These are phyloP conservation scores for Natrix natrix DNA, from an alignment of 2,797 vertebrate species.

Conservation along the genomic window DNA sequence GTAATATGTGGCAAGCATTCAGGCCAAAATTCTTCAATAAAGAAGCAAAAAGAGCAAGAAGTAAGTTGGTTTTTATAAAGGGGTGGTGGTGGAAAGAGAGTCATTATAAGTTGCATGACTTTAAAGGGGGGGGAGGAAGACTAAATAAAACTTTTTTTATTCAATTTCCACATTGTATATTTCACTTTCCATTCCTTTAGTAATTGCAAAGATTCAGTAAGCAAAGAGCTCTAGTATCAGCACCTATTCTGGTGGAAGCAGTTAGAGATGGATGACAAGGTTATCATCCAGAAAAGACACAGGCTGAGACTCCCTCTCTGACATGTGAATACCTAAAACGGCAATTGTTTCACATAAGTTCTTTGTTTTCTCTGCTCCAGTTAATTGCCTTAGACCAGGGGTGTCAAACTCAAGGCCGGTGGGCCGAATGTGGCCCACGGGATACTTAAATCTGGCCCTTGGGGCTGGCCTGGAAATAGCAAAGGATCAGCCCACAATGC, in stretches of 20 bases:
- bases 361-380: not conserved
- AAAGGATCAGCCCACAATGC: no score
- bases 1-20: constrained; percentile 50
- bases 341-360: not conserved
- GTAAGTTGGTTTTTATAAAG: not conserved
- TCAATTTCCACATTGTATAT: not conserved
- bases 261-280: not conserved
- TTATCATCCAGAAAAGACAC: not conserved
- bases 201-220: not conserved
- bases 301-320: not conserved
- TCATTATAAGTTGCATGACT: not conserved
- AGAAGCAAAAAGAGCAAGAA: constrained; percentile 5
- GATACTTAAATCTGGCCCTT: no score
- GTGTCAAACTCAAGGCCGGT: no score
- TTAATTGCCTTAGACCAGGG: not conserved
- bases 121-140: not conserved
- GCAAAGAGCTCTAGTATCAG: not conserved
- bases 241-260: not conserved
- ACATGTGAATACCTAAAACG: not conserved
- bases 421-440: no score
- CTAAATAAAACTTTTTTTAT: not conserved
- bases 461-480: no score
- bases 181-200: not conserved
- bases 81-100: not conserved
- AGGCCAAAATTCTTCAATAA: constrained; percentile 31